Percentiles rank a stretch among this genome's conserved stretches.
phyloP scores from a whole-genome alignment of 2,888 invertebrate genomes.

The Protonemura montana region DNA sequence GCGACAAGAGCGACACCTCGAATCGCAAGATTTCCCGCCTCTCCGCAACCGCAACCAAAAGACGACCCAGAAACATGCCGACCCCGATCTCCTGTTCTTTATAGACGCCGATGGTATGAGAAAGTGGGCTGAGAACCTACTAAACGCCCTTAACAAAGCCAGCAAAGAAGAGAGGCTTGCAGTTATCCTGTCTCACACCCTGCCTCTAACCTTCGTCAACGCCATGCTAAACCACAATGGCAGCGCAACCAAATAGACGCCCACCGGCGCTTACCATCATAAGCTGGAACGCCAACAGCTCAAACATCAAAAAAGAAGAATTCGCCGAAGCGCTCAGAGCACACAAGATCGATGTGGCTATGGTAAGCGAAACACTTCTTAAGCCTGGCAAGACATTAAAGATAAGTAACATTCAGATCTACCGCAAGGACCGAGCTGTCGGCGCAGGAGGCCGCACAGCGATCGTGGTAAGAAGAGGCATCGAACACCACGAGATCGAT shows the following conservation, averaged over 20 bases:
- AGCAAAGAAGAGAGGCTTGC: neutral
- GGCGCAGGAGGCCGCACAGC: neutral
- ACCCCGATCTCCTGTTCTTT: too few relatives aligned
- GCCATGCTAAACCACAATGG: neutral
- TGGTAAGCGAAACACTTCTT: neutral
- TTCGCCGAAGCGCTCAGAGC: neutral
- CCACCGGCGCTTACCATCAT: neutral
- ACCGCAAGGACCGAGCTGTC: neutral
- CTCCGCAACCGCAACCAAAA: neutral
- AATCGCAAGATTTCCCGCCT: too few relatives aligned
- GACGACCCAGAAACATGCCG: too few relatives aligned
- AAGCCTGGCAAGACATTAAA: neutral
- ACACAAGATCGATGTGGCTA: neutral
- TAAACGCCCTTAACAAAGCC: neutral
- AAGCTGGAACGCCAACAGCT: neutral
- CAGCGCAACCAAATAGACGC: neutral
- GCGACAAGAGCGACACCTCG: too few relatives aligned
- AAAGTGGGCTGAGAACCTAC: neutral
- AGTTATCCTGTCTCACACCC: neutral
- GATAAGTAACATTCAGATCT: neutral
- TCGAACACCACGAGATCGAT: neutral
- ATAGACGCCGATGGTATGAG: too few relatives aligned
- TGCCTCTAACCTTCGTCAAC: neutral
- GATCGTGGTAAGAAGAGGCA: neutral
- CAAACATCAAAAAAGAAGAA: neutral